These are phyloP conservation scores for Drosophila yooni DNA, from an alignment of 2,888 invertebrate genomes.

Conservation along the genomic window DNA sequence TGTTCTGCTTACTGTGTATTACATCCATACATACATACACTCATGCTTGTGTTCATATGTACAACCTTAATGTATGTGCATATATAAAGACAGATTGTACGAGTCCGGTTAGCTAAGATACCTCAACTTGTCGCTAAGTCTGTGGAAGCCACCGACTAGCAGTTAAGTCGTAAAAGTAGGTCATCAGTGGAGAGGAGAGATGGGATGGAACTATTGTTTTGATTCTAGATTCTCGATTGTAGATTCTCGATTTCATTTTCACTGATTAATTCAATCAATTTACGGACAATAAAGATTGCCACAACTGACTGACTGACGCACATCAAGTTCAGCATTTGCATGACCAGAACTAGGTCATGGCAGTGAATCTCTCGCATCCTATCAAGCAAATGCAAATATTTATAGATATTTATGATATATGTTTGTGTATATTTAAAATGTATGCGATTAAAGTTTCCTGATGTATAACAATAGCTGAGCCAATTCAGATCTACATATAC, in stretches of 20 bases:
- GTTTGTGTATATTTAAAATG: background rate
- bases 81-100: background rate
- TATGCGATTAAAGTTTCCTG: background rate
- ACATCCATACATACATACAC: background rate
- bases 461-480: background rate
- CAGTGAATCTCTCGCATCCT: slow-evolving; percentile 3
- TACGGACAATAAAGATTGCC: slow-evolving; percentile 58
- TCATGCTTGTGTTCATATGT: background rate
- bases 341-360: slow-evolving; percentile 10
- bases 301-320: slow-evolving; percentile 14
- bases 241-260: slow-evolving; percentile 18
- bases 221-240: slow-evolving; percentile 17
- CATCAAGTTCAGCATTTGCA: slow-evolving; percentile 20
- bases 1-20: background rate
- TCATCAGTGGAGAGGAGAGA: slow-evolving; percentile 21
- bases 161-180: slow-evolving; percentile 31
- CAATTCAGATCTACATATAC: background rate
- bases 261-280: slow-evolving; percentile 67
- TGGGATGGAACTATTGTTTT: slow-evolving; percentile 31
- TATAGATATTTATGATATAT: background rate
- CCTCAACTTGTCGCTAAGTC: slow-evolving; percentile 9
- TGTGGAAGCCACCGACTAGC: background rate
- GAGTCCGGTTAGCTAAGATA: slow-evolving; percentile 12
- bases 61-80: background rate
- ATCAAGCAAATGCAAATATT: background rate